Evolutionary conservation across 2,797 vertebrate species (phyloP).

Genomic region (Sciaenops ocellatus): DNA sequence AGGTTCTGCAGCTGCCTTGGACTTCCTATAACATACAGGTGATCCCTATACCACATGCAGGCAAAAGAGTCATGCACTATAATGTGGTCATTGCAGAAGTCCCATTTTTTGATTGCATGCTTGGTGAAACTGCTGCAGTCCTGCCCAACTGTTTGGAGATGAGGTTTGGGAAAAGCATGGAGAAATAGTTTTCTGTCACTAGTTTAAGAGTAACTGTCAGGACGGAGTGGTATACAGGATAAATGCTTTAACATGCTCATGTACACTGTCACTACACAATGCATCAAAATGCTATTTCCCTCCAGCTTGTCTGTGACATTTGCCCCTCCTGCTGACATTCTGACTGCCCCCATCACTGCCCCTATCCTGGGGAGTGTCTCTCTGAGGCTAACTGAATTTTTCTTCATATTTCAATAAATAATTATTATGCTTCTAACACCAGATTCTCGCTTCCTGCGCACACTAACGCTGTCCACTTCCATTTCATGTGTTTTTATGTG

Average conservation of each 20-base stretch:
- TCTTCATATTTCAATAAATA: conserved; percentile 94
- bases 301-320: conserved; percentile 83
- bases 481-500: conserved; percentile 2
- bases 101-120: conserved; percentile 19
- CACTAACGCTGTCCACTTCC: conserved; percentile 24
- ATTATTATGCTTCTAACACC: conserved; percentile 84
- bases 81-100: conserved; percentile 43
- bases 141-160: conserved; percentile 3
- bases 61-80: conserved; percentile 20
- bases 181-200: conserved; percentile 25
- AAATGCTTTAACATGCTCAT: conserved; percentile 41
- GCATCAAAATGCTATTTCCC: conserved; percentile 80
- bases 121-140: conserved; percentile 10
- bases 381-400: conserved; percentile 86
- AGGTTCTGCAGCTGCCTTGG: conserved; percentile 82
- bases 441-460: conserved; percentile 58
- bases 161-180: conserved; percentile 9
- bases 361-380: conserved; percentile 84
- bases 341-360: conserved; percentile 85
- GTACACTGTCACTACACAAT: conserved; percentile 41
- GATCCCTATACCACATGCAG: conserved; percentile 23
- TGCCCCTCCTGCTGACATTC: conserved; percentile 67
- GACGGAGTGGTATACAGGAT: conserved; percentile 8
- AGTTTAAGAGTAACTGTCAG: background rate
- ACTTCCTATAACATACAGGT: conserved; percentile 59